Evolutionary conservation across 2,113 vertebrate species (phyloP), one percentile per base, ranked within the genome.

Genomic region (Xerus inauris): DNA sequence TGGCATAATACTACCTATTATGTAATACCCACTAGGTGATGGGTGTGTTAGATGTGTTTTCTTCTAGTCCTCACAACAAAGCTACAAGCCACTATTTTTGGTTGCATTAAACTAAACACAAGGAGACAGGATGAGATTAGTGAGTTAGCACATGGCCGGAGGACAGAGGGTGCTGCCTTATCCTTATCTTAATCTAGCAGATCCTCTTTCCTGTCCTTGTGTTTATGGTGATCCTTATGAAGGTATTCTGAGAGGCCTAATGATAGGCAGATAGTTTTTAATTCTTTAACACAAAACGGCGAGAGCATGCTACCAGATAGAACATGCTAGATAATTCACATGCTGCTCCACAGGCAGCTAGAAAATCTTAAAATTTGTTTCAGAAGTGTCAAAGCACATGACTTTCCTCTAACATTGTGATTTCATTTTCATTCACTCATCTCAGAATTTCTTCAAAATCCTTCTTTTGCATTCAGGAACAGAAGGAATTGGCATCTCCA

Each of bases 401-500:
- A 11, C 2, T 80, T 6, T 73, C 8, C 77, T 80, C 35, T 26
- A 47, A 94, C 40, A 38, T 8, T 35, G 11, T 57, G 13, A 57
- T 38, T 94, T 90, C 2, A 1, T 71, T 82, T 88, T 67, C 42
- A 26, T 79, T 64, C 19, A 76, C 24, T 17, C 26, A 35, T 8
- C 65, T 62, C 49, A 76, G 45, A 26, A 6, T 77, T 89, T 83
- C 72, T 91, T 81, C 8, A 59, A 30, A 92, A 40, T 19, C 6
- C 8, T 42, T 35, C 59, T 57, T 3, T 13, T 90, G 75, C 17
- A 10, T 26, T 42, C 16, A 45, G 12, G 54, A 8, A 19, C 22
- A 26, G 65, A 59, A 80, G 12, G 26, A 59, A 64, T 6, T 12
- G 8, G 4, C 1, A 0, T 42, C 67, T 81, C 38, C 0, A 5